Conservation (phyloP, 1,140 invertebrate species). For the Panagrolaimus sp. region DNA sequence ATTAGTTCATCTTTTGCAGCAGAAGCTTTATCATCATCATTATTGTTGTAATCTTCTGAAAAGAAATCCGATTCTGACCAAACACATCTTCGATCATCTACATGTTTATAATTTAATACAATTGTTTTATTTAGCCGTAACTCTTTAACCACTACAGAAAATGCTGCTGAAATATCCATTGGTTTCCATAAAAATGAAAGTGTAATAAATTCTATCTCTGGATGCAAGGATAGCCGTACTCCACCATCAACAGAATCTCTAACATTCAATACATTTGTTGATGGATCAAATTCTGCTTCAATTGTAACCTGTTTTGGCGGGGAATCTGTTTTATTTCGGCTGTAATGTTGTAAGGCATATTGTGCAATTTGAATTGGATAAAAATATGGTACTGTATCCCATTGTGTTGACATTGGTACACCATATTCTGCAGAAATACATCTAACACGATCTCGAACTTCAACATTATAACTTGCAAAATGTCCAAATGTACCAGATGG, state of each 20-base stretch:
- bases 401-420: conserved; percentile 80
- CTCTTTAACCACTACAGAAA: conserved; percentile 30
- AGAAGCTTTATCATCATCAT: conserved; percentile 65
- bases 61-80: conserved; percentile 65
- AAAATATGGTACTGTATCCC: conserved; percentile 75
- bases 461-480: conserved; percentile 95
- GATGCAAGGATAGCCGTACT: conserved; percentile 6
- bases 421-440: conserved; percentile 79
- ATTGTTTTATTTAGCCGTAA: conserved; percentile 3
- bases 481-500: conserved; percentile 76
- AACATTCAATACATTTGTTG: not conserved
- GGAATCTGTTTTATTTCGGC: conserved; percentile 54
- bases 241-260: not conserved
- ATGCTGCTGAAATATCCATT: conserved; percentile 20
- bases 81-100: conserved; percentile 32
- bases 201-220: conserved; percentile 21
- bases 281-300: not conserved
- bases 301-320: not conserved
- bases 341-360: conserved; percentile 91
- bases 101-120: conserved; percentile 30
- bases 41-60: conserved; percentile 62
- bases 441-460: conserved; percentile 85
- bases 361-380: conserved; percentile 98
- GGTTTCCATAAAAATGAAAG: conserved; percentile 36
- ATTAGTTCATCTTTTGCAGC: not conserved